A percentile compares a stretch with the other conserved stretches of the same genome.
These are phyloP conservation scores for Nibea albiflora DNA, from an alignment of 2,113 vertebrate genomes.

Conservation along the genomic window DNA sequence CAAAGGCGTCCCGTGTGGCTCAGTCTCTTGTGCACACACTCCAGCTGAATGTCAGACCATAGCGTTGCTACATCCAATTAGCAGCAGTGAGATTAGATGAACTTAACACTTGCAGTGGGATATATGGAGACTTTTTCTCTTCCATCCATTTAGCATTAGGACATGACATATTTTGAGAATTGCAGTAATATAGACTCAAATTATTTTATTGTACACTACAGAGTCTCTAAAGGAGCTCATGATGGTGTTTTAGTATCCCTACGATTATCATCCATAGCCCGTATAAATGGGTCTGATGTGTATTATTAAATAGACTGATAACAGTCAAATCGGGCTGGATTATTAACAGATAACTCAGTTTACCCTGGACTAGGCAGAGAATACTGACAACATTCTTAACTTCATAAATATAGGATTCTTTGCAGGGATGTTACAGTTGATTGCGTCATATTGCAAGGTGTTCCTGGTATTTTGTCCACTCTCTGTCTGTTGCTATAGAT, in stretches of 20 bases:
- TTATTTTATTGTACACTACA: background rate
- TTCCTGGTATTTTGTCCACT: constrained; percentile 19
- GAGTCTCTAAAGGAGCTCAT: background rate
- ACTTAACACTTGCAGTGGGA: background rate
- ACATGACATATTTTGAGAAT: background rate
- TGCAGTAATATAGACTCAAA: background rate
- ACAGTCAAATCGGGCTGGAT: background rate
- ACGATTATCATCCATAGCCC: no score
- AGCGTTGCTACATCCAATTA: constrained; percentile 41
- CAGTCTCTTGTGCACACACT: constrained; percentile 18
- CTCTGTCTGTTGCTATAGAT: constrained; percentile 6
- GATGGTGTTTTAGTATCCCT: background rate
- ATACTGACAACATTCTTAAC: constrained; percentile 3
- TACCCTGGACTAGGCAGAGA: background rate
- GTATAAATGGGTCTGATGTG: no score
- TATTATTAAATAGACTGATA: no score
- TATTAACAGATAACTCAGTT: background rate
- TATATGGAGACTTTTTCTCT: background rate
- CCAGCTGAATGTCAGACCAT: constrained; percentile 40
- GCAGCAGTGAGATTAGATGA: constrained; percentile 23
- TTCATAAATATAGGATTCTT: background rate
- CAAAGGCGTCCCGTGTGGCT: constrained; percentile 47
- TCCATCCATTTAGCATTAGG: background rate
- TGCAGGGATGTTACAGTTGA: constrained; percentile 11
- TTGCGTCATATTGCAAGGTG: constrained; percentile 35